Evolutionary conservation across 2,113 vertebrate genomes (phyloP).

Genomic region (Poeciliopsis occidentalis): DNA sequence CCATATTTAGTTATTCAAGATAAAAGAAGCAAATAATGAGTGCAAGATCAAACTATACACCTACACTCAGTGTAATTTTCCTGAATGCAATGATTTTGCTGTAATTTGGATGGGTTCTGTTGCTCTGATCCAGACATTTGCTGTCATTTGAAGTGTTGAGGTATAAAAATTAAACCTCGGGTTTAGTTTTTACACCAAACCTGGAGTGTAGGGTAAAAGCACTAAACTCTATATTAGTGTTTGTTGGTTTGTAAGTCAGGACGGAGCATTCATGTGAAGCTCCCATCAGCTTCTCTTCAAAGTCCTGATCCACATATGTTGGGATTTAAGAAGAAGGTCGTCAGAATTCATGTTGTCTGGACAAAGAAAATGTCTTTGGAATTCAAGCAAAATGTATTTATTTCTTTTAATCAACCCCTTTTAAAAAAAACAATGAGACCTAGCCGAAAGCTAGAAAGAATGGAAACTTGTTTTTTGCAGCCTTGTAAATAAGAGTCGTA

Average conservation of each 20-base stretch:
- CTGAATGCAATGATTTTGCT: too few relatives aligned
- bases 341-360: constrained; percentile 56
- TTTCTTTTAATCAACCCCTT: constrained; percentile 8
- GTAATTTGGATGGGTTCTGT: background rate
- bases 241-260: constrained; percentile 64
- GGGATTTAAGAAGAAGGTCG: constrained; percentile 61
- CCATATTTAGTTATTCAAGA: too few relatives aligned
- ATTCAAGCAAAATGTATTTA: constrained; percentile 1
- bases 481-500: constrained; percentile 58
- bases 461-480: constrained; percentile 42
- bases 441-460: constrained; percentile 6
- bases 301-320: constrained; percentile 49
- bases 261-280: constrained; percentile 68
- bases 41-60: too few relatives aligned
- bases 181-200: constrained; percentile 58
- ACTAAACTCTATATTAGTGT: too few relatives aligned
- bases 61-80: too few relatives aligned
- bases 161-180: constrained; percentile 71
- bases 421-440: constrained; percentile 11
- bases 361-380: background rate
- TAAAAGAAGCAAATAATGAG: too few relatives aligned
- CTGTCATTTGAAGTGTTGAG: constrained; percentile 57
- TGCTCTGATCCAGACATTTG: constrained; percentile 31
- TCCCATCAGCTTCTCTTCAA: constrained; percentile 71
- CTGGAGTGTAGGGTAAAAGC: too few relatives aligned